phyloP scores from a whole-genome alignment of 2,888 invertebrate species.

The Molorchus minor region DNA sequence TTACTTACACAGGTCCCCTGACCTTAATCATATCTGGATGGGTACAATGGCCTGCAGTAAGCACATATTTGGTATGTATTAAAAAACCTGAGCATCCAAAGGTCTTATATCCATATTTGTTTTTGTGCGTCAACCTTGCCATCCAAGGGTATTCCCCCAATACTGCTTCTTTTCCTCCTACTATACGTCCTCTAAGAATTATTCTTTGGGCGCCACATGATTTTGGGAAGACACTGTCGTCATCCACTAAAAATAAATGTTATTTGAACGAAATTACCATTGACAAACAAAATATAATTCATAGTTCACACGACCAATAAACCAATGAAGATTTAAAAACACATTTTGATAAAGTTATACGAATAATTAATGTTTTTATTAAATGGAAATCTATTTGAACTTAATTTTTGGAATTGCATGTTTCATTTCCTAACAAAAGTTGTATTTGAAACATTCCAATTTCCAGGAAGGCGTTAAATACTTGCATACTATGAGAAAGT shows the following conservation, averaged over 20 bases:
- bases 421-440: no score
- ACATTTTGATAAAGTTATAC: no score
- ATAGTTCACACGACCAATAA: no score
- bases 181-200: conserved; percentile 49
- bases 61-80: conserved; percentile 65
- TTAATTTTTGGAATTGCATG: no score
- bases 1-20: conserved; percentile 45
- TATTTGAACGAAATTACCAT: no score
- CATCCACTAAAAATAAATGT: conserved; percentile 1
- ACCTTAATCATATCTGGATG: conserved; percentile 32
- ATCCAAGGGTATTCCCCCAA: conserved; percentile 69
- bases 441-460: no score
- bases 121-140: conserved; percentile 64
- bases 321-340: no score
- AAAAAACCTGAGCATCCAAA: conserved; percentile 65
- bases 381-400: no score
- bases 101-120: conserved; percentile 46
- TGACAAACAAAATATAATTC: no score
- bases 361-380: no score
- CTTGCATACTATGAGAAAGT: no score
- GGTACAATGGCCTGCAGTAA: conserved; percentile 68
- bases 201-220: conserved; percentile 55
- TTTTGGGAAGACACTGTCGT: conserved; percentile 48
- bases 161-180: conserved; percentile 61
- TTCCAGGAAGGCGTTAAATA: no score